phyloP scores from a whole-genome alignment of 2,113 vertebrate species.

The Oncorhynchus nerka region DNA sequence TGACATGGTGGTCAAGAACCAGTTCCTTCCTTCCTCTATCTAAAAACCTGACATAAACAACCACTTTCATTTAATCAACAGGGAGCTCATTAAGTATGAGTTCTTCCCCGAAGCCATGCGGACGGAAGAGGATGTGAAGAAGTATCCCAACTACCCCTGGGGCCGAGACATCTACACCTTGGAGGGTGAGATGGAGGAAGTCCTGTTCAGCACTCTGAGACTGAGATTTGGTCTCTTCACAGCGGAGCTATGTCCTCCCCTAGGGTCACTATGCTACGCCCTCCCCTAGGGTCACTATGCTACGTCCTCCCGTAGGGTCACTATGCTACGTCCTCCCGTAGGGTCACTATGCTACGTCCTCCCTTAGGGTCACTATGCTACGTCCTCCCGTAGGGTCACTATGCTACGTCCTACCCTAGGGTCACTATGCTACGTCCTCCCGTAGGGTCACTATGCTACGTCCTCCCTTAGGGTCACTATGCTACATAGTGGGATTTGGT shows the following conservation, averaged over 20 bases:
- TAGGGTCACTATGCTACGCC: background rate
- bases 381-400: too few relatives aligned
- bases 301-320: background rate
- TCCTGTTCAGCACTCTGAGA: background rate
- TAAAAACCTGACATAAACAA: too few relatives aligned
- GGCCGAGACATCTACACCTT: slow-evolving; percentile 95
- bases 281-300: background rate
- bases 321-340: too few relatives aligned
- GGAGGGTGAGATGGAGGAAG: slow-evolving; percentile 79
- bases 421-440: too few relatives aligned
- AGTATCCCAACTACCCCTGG: slow-evolving; percentile 91
- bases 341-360: too few relatives aligned
- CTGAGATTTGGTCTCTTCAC: background rate
- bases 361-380: too few relatives aligned
- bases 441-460: too few relatives aligned
- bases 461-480: too few relatives aligned
- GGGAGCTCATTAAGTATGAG: slow-evolving; percentile 97
- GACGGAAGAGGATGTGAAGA: slow-evolving; percentile 91
- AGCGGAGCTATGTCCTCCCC: background rate
- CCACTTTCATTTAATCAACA: slow-evolving; percentile 46
- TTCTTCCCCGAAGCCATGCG: slow-evolving; percentile 96
- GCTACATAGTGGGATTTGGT: too few relatives aligned
- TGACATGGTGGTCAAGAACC: slow-evolving; percentile 23
- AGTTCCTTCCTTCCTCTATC: slow-evolving; percentile 26
- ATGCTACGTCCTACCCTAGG: too few relatives aligned